A percentile compares a stretch with the other conserved stretches of the same genome.
Conservation (phyloP, 2,888 invertebrate genomes). For the Temnothorax ravouxi region DNA sequence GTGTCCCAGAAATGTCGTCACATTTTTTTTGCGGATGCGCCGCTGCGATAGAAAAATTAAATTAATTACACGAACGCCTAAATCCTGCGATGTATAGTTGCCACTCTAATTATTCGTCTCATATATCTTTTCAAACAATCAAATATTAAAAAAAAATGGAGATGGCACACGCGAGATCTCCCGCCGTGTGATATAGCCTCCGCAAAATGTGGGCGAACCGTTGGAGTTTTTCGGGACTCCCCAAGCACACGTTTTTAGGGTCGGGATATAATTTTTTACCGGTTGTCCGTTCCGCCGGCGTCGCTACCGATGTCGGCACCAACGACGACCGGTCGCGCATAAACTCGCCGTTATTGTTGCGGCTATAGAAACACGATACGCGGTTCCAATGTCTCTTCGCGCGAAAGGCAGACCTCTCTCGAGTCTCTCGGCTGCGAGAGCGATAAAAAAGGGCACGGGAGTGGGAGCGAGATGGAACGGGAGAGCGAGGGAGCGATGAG, state of each 20-base stretch:
- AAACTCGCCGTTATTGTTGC: conserved; percentile 73
- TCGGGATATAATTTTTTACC: conserved; percentile 8
- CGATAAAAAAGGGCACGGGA: conserved; percentile 15
- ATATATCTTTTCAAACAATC: not conserved
- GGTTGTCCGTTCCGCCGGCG: not conserved
- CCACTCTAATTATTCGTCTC: not conserved
- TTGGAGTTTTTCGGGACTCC: too few relatives aligned
- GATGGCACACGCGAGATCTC: not conserved
- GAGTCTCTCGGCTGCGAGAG: conserved; percentile 44
- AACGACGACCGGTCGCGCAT: conserved; percentile 59
- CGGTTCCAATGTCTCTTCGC: conserved; percentile 71
- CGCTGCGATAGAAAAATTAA: not conserved
- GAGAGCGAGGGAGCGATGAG: not conserved
- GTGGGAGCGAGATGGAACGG: not conserved
- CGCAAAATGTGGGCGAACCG: not conserved
- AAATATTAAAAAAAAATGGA: not conserved
- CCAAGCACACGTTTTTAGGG: not conserved
- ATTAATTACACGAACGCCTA: not conserved
- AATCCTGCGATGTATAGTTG: not conserved
- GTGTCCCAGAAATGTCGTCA: conserved; percentile 18
- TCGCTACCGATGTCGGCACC: conserved; percentile 29
- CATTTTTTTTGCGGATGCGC: not conserved
- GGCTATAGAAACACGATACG: conserved; percentile 75
- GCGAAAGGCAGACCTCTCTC: conserved; percentile 44
- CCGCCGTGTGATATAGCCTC: not conserved